phyloP scores from a whole-genome alignment of 2,888 invertebrate genomes.

The Capitulum mitella region DNA sequence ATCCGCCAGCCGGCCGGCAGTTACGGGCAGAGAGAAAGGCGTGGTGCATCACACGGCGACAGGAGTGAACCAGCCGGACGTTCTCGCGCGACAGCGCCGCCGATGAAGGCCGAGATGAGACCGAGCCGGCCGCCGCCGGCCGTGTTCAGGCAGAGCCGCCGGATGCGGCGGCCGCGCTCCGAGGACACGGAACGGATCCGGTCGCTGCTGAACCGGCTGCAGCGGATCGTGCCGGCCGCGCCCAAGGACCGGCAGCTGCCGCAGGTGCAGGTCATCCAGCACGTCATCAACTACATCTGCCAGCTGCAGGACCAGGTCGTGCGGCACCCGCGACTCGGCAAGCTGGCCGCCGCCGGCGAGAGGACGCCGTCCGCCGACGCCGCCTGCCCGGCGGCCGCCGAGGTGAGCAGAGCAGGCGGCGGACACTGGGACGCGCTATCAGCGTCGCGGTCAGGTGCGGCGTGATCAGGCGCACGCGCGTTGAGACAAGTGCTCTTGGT shows the following conservation, averaged over 20 bases:
- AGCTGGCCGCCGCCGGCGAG: not conserved
- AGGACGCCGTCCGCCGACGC: not conserved
- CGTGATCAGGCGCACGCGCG: too few species aligned
- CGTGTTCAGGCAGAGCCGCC: not conserved
- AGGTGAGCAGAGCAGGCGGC: too few species aligned
- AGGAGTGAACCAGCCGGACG: too few species aligned
- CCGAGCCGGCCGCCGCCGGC: not conserved
- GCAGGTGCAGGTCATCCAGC: constrained; percentile 15
- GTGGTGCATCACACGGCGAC: too few species aligned
- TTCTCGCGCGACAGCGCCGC: too few species aligned
- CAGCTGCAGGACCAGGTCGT: constrained; percentile 15
- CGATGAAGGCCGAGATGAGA: not conserved
- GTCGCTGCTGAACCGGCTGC: not conserved
- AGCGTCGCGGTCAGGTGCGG: too few species aligned
- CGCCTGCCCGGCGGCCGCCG: too few species aligned
- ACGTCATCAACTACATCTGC: constrained; percentile 19
- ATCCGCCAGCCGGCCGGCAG: not conserved
- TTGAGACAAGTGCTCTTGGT: too few species aligned
- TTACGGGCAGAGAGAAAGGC: not conserved
- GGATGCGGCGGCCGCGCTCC: not conserved
- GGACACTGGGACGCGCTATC: too few species aligned
- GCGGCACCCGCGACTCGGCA: not conserved
- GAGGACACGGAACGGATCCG: not conserved
- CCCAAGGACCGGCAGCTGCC: constrained; percentile 21
- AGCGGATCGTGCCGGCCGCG: not conserved